These are phyloP conservation scores for Papilio elwesi DNA, from an alignment of 2,888 invertebrate genomes.

Conservation along the genomic window DNA sequence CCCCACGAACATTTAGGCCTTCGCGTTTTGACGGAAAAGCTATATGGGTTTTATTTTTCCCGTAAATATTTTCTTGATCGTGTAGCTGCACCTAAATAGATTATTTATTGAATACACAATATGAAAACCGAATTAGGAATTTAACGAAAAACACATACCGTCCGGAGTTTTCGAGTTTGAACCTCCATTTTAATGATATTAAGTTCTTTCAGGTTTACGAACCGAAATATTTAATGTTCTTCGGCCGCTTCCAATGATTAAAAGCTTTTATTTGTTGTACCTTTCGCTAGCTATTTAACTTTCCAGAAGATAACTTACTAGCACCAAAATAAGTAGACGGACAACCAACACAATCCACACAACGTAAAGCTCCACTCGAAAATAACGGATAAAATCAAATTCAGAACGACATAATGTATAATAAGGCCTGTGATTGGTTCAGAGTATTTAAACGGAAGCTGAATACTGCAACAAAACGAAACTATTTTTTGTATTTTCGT, in stretches of 20 bases:
- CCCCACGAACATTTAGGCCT: conserved; percentile 67
- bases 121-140: background rate
- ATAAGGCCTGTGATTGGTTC: conserved; percentile 44
- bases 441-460: conserved; percentile 17
- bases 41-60: conserved; percentile 63
- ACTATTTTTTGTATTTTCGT: background rate
- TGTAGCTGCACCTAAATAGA: conserved; percentile 59
- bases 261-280: background rate
- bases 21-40: conserved; percentile 61
- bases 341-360: background rate
- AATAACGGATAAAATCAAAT: conserved; percentile 48
- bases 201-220: conserved; percentile 7
- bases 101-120: conserved; percentile 24
- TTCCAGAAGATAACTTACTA: background rate
- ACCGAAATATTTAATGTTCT: conserved; percentile 28
- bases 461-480: background rate
- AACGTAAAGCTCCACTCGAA: conserved; percentile 40
- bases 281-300: background rate
- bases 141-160: conserved; percentile 54
- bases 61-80: conserved; percentile 73
- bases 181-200: conserved; percentile 61
- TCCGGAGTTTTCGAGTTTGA: conserved; percentile 63
- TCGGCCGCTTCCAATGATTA: conserved; percentile 24
- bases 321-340: background rate
- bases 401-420: conserved; percentile 34